Evolutionary conservation across 2,113 vertebrate species (phyloP).

Genomic region (Myrmecophaga tridactyla): DNA sequence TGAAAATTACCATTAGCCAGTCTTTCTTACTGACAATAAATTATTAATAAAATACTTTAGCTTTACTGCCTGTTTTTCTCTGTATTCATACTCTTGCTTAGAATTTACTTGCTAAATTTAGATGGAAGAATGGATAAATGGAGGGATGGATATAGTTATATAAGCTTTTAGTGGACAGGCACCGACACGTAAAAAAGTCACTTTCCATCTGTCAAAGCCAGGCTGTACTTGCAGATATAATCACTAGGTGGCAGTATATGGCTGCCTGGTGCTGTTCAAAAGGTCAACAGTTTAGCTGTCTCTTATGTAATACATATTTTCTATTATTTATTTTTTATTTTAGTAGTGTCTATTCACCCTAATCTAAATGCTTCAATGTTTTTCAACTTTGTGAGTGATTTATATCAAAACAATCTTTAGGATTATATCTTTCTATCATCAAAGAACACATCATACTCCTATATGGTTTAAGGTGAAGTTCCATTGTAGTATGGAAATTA

Average conservation of each 20-base stretch:
- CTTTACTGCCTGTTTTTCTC: conserved; percentile 79
- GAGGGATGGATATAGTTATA: conserved; percentile 30
- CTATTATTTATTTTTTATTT: not conserved
- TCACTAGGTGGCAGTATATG: conserved; percentile 79
- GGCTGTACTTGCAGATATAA: conserved; percentile 33
- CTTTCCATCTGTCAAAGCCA: conserved; percentile 42
- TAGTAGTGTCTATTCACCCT: not conserved
- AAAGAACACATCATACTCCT: not conserved
- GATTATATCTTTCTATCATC: not conserved
- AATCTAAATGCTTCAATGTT: not conserved
- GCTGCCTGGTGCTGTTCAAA: conserved; percentile 1
- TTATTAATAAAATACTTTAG: conserved; percentile 97
- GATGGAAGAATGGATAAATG: not conserved
- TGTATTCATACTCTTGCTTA: conserved; percentile 60
- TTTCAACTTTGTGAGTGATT: not conserved
- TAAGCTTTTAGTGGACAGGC: conserved; percentile 59
- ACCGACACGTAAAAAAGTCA: not conserved
- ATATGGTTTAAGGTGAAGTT: not conserved
- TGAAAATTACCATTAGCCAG: conserved; percentile 98
- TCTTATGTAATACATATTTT: not conserved
- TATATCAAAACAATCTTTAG: not conserved
- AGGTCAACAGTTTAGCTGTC: not conserved
- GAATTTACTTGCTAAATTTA: conserved; percentile 64
- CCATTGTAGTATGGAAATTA: too few species aligned
- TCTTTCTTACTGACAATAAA: conserved; percentile 99